These are phyloP conservation scores for Stenotaenia linearis DNA, from an alignment of 2,888 invertebrate species.

Conservation along the genomic window DNA sequence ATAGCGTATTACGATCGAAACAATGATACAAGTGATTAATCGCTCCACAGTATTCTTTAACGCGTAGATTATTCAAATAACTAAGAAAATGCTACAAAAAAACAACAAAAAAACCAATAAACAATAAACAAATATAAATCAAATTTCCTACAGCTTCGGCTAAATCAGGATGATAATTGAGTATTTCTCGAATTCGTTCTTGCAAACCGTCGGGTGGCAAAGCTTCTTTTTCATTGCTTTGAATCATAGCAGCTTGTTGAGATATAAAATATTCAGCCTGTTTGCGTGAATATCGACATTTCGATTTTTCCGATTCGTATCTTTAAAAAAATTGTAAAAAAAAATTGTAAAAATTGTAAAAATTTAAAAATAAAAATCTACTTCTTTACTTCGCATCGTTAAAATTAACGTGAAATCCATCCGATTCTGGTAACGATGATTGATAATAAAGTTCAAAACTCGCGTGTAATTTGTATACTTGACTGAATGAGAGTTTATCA, in stretches of 20 bases:
- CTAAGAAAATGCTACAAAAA: constrained; percentile 72
- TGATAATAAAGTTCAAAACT: background rate
- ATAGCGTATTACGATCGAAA: constrained; percentile 56
- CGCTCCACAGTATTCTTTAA: constrained; percentile 79
- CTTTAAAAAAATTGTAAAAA: background rate
- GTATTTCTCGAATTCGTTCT: constrained; percentile 63
- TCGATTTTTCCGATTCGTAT: constrained; percentile 32
- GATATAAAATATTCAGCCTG: constrained; percentile 85
- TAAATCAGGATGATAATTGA: constrained; percentile 70
- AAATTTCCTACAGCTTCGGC: constrained; percentile 62
- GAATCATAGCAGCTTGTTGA: constrained; percentile 74
- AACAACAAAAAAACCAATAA: background rate
- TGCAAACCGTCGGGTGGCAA: constrained; percentile 70
- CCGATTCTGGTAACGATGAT: background rate
- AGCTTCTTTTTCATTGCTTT: constrained; percentile 74
- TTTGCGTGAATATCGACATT: constrained; percentile 57
- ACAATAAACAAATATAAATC: background rate
- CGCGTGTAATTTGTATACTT: constrained; percentile 52
- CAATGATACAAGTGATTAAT: constrained; percentile 74
- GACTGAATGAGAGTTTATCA: constrained; percentile 76
- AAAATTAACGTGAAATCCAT: background rate
- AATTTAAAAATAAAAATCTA: background rate
- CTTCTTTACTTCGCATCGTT: background rate
- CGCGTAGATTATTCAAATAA: constrained; percentile 79
- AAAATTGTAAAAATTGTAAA: background rate